A percentile compares a stretch with the other conserved stretches of the same genome.
phyloP scores from a whole-genome alignment of 2,797 vertebrate species.

The Cuculus canorus region DNA sequence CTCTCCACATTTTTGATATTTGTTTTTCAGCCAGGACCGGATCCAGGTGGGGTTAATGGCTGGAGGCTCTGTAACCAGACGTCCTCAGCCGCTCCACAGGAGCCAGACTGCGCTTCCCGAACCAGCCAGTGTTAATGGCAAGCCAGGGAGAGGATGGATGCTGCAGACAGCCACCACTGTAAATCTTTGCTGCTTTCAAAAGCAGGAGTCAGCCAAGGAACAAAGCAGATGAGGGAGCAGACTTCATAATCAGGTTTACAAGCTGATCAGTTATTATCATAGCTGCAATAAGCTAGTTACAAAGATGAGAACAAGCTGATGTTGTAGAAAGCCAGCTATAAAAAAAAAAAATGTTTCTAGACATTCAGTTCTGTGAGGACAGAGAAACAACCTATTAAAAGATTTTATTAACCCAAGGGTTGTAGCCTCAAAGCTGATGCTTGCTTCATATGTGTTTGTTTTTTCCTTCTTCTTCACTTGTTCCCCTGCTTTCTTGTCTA shows the following conservation, averaged over 20 bases:
- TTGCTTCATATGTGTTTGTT: not conserved
- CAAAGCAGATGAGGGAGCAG: not conserved
- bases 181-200: not conserved
- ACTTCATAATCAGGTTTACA: slow-evolving; percentile 27
- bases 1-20: not conserved
- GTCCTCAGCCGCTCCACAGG: not conserved
- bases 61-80: not conserved
- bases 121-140: not conserved
- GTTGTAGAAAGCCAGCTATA: not conserved
- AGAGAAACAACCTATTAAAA: not conserved
- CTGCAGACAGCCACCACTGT: not conserved
- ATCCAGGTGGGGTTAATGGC: not conserved
- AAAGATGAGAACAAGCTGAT: slow-evolving; percentile 5
- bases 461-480: not conserved
- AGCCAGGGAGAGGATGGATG: not conserved
- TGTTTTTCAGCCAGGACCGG: not conserved
- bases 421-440: not conserved
- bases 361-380: not conserved
- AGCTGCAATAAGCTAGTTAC: not conserved
- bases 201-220: not conserved
- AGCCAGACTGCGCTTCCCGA: accelerated
- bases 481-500: not conserved
- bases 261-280: slow-evolving; percentile 23
- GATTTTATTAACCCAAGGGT: not conserved
- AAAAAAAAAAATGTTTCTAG: not conserved